phyloP scores from a whole-genome alignment of 1,140 invertebrate species.

The Meloidogyne floridensis region DNA sequence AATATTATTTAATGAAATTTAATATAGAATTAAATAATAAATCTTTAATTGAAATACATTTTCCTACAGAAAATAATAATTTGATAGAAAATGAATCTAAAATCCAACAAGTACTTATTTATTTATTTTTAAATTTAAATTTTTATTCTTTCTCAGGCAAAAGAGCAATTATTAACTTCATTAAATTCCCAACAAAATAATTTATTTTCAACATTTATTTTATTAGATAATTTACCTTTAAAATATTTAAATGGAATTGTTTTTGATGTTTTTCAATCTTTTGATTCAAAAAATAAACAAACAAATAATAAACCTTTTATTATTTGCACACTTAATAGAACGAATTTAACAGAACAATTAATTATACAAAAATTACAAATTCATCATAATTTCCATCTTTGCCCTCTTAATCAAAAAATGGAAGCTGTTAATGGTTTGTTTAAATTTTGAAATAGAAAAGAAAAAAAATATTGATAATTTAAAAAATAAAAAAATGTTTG shows the following conservation, averaged over 20 bases:
- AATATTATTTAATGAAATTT: constrained; percentile 39
- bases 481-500: constrained; percentile 11
- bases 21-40: constrained; percentile 21
- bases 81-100: constrained; percentile 18
- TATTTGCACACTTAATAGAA: constrained; percentile 47
- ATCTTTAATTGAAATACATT: constrained; percentile 42
- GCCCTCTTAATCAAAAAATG: constrained; percentile 49
- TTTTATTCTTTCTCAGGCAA: constrained; percentile 24
- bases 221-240: constrained; percentile 50
- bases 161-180: constrained; percentile 34
- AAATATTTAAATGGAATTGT: constrained; percentile 41
- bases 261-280: constrained; percentile 20
- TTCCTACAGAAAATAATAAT: constrained; percentile 46
- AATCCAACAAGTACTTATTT: neutral
- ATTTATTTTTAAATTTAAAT: neutral
- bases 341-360: constrained; percentile 21
- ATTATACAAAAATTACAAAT: constrained; percentile 47
- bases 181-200: constrained; percentile 25
- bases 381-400: constrained; percentile 48
- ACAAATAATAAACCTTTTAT: constrained; percentile 31
- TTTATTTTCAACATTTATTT: constrained; percentile 28
- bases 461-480: too few relatives aligned
- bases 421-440: constrained; percentile 50
- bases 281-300: neutral
- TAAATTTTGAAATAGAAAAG: too few relatives aligned